A percentile compares a stretch with the other conserved stretches of the same genome.
Conservation (phyloP, 2,797 vertebrate genomes). For the Helarctos malayanus region DNA sequence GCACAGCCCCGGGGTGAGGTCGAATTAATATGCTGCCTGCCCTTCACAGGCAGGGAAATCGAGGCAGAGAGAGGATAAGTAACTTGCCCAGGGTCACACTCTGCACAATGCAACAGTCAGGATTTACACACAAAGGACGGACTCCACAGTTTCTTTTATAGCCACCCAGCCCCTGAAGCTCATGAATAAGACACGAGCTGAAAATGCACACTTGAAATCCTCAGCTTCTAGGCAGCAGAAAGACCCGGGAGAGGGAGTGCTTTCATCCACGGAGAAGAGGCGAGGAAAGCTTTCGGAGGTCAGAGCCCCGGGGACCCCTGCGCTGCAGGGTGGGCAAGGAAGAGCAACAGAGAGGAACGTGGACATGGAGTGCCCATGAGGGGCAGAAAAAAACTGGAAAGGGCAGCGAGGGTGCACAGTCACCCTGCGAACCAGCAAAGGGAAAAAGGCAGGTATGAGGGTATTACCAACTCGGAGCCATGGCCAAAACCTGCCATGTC, state of each 20-base stretch:
- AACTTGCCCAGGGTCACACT: not conserved
- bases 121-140: not conserved
- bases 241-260: not conserved
- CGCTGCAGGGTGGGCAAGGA: not conserved
- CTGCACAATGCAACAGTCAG: not conserved
- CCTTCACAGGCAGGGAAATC: not conserved
- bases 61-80: not conserved
- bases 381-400: not conserved
- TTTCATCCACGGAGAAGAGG: not conserved
- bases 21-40: not conserved
- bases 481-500: too few relatives aligned
- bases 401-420: not conserved
- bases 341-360: not conserved
- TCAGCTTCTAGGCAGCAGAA: not conserved
- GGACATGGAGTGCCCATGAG: not conserved
- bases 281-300: not conserved
- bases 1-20: too few relatives aligned
- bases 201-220: not conserved
- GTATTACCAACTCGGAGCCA: not conserved
- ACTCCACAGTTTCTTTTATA: not conserved
- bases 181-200: not conserved
- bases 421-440: not conserved
- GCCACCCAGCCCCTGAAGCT: not conserved
- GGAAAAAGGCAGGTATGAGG: not conserved
- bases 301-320: not conserved